Conservation (phyloP, 2,797 vertebrate genomes). For the Microcaecilia unicolor region DNA sequence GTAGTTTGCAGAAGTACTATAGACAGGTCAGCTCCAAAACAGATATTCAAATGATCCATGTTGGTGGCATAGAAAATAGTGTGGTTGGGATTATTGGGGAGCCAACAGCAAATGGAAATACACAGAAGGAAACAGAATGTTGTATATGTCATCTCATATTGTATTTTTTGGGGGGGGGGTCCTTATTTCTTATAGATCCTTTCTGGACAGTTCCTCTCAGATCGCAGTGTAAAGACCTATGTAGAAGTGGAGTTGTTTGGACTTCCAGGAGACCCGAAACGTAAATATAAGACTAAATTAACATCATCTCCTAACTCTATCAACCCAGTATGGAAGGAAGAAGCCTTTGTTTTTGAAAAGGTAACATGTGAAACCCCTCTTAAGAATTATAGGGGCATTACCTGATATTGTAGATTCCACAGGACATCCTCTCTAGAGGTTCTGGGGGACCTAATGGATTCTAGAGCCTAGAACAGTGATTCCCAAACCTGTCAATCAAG, state of each 20-base stretch:
- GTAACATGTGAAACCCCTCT: conserved; percentile 40
- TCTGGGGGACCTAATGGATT: too few relatives aligned
- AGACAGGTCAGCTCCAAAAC: too few relatives aligned
- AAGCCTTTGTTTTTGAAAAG: conserved; percentile 95
- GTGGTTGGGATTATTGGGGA: too few relatives aligned
- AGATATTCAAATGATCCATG: too few relatives aligned
- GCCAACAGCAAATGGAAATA: too few relatives aligned
- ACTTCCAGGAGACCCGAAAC: conserved; percentile 85
- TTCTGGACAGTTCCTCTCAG: conserved; percentile 90
- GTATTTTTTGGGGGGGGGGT: too few relatives aligned
- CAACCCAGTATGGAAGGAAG: conserved; percentile 94
- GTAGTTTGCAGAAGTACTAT: too few relatives aligned
- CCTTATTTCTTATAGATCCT: conserved; percentile 62
- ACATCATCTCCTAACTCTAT: conserved; percentile 75
- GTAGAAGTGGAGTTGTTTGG: conserved; percentile 92
- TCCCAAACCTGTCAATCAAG: too few relatives aligned
- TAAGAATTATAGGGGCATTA: not conserved
- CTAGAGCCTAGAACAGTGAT: too few relatives aligned
- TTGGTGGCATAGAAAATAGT: too few relatives aligned
- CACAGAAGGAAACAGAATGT: too few relatives aligned
- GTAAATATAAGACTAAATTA: conserved; percentile 87
- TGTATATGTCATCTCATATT: too few relatives aligned
- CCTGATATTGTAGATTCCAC: not conserved
- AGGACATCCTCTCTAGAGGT: fast-evolving
- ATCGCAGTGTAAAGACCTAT: conserved; percentile 80